These are phyloP conservation scores for Erebia palarica DNA, from an alignment of 2,888 invertebrate species.

Conservation along the genomic window DNA sequence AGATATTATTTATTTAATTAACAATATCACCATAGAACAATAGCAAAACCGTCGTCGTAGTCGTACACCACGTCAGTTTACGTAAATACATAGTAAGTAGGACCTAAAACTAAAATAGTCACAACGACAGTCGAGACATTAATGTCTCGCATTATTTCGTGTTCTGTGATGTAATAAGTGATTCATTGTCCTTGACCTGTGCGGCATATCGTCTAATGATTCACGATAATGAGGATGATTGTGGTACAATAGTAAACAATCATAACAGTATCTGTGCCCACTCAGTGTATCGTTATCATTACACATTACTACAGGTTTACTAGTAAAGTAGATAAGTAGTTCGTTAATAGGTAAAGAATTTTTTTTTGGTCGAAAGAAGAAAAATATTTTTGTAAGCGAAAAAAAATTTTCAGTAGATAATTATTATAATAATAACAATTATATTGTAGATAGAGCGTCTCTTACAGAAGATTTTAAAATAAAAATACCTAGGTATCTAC, in stretches of 20 bases:
- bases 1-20: no score
- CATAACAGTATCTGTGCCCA: slow-evolving; percentile 12
- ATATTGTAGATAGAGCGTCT: no score
- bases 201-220: slow-evolving; percentile 38
- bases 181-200: slow-evolving; percentile 48
- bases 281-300: slow-evolving; percentile 1
- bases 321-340: neutral
- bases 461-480: no score
- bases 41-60: no score
- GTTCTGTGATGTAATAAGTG: slow-evolving; percentile 27
- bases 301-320: neutral
- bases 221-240: slow-evolving; percentile 32
- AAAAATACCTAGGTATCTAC: no score
- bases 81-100: neutral
- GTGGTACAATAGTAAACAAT: slow-evolving; percentile 33
- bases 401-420: no score
- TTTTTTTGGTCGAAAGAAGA: neutral
- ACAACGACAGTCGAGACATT: neutral
- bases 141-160: slow-evolving; percentile 11
- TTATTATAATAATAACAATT: no score
- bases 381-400: no score
- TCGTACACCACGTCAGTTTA: neutral
- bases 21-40: no score
- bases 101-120: neutral
- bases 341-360: neutral